Evolutionary conservation across 2,797 vertebrate genomes (phyloP), one percentile per base, ranked within the genome.

Genomic region (Todus mexicanus): DNA sequence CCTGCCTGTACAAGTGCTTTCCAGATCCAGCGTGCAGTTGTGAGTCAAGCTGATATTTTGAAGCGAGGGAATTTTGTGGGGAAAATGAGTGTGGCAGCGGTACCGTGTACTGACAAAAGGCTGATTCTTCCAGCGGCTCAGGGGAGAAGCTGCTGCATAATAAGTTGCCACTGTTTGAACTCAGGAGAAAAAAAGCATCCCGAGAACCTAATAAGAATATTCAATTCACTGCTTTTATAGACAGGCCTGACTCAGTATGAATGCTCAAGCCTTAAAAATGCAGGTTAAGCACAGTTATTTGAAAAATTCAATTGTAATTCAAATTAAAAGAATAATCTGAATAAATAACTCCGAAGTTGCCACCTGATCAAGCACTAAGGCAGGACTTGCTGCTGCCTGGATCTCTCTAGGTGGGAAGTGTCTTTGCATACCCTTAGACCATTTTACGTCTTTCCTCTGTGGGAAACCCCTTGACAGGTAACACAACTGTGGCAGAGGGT

Each of bases 11-110:
- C 35, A 74, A 84, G 84, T 45, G n/a, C 50, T 47, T 74, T 48
- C 81, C 70, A 89, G 59, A 92, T 93, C 85, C 40, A 26, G 82
- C 66, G 63, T 78, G 86, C 69, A 33, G 15, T 57, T 74, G 53
- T 93, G 92, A 94, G 84, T 93, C 90, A 96, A 95, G 48, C 73
- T 87, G 73, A 15, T 93, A 77, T 72, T 95, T 65, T 61, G 81
- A 78, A 94, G 66, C 1, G 40, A 95, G 80, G 50, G 74, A 59
- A 47, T 80, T 94, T 91, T 87, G 15, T 60, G 76, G 64, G 87
- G 76, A 87, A 92, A 95, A 92, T 26, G 79, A 94, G 74, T 1
- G 1, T 76, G 75, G 25, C 42, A 20, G n/a, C 19, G 11, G 74
- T 76, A 50, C 50, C 27, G 2, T 35, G 29, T 51, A 31, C 74